Evolutionary conservation across 2,113 vertebrate species (phyloP).

Genomic region (Etheostoma cragini): DNA sequence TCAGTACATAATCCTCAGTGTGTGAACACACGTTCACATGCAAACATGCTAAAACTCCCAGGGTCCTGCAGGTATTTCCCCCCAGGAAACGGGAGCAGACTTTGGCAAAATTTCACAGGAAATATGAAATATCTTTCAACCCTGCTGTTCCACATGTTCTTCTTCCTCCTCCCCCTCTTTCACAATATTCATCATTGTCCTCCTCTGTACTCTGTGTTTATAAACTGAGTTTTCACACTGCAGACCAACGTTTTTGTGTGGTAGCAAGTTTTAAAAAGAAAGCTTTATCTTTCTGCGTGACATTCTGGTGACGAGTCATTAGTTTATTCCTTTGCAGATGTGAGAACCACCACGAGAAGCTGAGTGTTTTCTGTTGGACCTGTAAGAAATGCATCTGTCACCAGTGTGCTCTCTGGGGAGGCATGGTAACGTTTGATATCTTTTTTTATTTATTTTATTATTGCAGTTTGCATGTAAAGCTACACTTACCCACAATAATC

Average conservation of each 20-base stretch:
- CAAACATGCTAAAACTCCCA: not conserved
- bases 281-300: not conserved
- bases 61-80: not conserved
- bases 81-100: not conserved
- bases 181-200: not conserved
- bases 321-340: slow-evolving; percentile 84
- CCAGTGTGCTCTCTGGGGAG: slow-evolving; percentile 98
- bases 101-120: not conserved
- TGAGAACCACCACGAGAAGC: slow-evolving; percentile 98
- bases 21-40: too few relatives aligned
- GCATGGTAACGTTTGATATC: slow-evolving; percentile 88
- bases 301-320: not conserved
- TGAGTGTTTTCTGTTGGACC: slow-evolving; percentile 99
- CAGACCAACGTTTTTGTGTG: not conserved
- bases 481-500: not conserved
- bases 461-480: not conserved
- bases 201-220: not conserved
- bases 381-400: slow-evolving; percentile 99
- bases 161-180: not conserved
- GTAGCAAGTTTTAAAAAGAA: not conserved
- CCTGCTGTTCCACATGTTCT: not conserved
- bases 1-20: too few relatives aligned
- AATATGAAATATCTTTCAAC: too few relatives aligned
- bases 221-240: not conserved
- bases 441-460: not conserved